phyloP scores from a whole-genome alignment of 2,888 invertebrate species.

The Tenthredo amoena region DNA sequence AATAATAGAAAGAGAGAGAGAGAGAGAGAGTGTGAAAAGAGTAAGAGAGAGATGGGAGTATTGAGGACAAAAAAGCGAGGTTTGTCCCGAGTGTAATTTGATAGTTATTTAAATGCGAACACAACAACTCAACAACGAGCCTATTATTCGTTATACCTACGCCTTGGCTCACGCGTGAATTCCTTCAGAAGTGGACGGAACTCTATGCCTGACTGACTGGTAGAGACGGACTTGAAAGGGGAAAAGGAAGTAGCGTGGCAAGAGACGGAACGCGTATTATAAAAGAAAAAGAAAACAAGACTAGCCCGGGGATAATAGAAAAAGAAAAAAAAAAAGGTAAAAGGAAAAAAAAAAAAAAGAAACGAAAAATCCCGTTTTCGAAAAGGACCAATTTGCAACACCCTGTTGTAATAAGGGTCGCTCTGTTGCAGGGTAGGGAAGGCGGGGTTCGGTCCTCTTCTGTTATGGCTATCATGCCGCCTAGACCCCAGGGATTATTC shows the following conservation, averaged over 20 bases:
- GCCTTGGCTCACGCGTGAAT: conserved; percentile 22
- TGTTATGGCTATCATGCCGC: conserved; percentile 45
- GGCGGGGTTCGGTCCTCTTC: conserved; percentile 26
- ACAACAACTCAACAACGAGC: conserved; percentile 31
- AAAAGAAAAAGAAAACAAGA: conserved; percentile 48
- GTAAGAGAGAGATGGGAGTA: not conserved
- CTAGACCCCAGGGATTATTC: conserved; percentile 39
- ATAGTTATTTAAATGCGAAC: conserved; percentile 70
- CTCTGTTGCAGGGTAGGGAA: not conserved
- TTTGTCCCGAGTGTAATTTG: conserved; percentile 64
- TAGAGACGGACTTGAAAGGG: conserved; percentile 52
- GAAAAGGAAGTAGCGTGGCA: conserved; percentile 54
- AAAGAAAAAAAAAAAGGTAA: not conserved
- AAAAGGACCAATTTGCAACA: conserved; percentile 74
- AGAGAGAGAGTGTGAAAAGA: not conserved
- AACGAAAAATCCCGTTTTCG: conserved; percentile 55
- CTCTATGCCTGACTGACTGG: not conserved
- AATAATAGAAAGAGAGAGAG: not conserved
- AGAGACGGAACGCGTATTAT: conserved; percentile 21
- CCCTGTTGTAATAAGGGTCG: conserved; percentile 66
- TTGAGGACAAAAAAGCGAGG: not conserved
- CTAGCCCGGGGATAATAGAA: conserved; percentile 51
- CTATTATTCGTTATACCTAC: conserved; percentile 13
- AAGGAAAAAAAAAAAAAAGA: conserved; percentile 52
- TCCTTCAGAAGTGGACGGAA: conserved; percentile 10